phyloP scores from a whole-genome alignment of 2,797 vertebrate genomes.

The Argya squamiceps region DNA sequence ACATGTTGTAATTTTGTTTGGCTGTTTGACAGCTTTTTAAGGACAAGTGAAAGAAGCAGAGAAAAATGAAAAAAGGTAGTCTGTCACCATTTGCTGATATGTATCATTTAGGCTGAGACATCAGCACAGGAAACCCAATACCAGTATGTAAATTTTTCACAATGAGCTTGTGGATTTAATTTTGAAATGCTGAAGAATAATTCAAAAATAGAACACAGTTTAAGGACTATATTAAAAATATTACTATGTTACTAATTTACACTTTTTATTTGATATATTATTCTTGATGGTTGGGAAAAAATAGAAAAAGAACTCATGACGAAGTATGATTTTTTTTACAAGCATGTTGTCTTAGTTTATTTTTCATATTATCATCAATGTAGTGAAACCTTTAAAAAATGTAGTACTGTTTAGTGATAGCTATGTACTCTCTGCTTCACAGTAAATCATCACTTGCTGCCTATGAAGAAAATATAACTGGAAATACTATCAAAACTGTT shows the following conservation, averaged over 20 bases:
- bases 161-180: neutral
- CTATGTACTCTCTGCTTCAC: constrained; percentile 17
- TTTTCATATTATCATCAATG: neutral
- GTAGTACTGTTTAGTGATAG: neutral
- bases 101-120: neutral
- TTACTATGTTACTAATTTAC: neutral
- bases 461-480: constrained; percentile 69
- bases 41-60: neutral
- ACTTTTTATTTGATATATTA: neutral
- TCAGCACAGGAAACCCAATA: neutral
- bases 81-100: neutral
- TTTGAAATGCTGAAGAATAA: neutral
- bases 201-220: neutral
- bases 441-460: constrained; percentile 62
- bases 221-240: neutral
- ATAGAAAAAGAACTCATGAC: neutral
- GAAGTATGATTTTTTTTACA: neutral
- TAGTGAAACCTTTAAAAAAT: neutral
- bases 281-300: neutral
- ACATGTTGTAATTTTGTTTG: neutral
- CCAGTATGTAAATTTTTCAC: neutral
- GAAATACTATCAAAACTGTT: constrained; percentile 81
- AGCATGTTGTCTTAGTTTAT: neutral
- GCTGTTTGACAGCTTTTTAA: neutral
- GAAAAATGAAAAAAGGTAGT: neutral